phyloP scores from a whole-genome alignment of 2,113 vertebrate species.

The Meles meles region DNA sequence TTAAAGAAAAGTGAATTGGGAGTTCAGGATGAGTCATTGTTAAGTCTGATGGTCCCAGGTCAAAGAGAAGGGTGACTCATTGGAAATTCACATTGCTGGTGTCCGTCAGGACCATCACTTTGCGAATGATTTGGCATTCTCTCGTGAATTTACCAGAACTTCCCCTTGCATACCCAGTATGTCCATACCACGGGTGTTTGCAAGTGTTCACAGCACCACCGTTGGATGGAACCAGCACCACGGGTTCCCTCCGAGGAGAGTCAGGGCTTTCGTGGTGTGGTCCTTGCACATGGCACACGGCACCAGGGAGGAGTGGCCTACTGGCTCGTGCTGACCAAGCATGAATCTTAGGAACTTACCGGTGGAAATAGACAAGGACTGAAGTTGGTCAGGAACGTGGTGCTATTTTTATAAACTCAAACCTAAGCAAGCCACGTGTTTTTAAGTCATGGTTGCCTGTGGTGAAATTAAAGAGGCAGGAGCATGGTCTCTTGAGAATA shows the following conservation, averaged over 20 bases:
- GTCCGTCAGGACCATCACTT: neutral
- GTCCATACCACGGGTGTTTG: neutral
- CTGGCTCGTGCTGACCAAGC: neutral
- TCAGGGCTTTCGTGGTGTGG: neutral
- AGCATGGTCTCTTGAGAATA: neutral
- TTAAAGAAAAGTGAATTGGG: neutral
- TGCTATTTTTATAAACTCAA: neutral
- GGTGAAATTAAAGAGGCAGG: neutral
- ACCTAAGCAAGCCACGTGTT: neutral
- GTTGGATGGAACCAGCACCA: neutral
- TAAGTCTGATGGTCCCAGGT: neutral
- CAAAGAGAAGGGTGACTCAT: neutral
- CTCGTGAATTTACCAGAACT: neutral
- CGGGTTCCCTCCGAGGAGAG: neutral
- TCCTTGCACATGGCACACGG: neutral
- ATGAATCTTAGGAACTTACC: neutral
- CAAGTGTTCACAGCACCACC: neutral
- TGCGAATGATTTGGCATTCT: neutral
- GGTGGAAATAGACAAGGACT: neutral
- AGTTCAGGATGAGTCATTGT: neutral
- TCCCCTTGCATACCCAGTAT: neutral
- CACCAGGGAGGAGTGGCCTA: neutral
- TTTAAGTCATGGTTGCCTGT: neutral
- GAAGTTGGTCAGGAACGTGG: neutral
- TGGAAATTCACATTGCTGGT: neutral